Percentiles rank a stretch among this genome's conserved stretches.
Conservation (phyloP, 2,888 invertebrate genomes). For the Drosophila kambysellisi region DNA sequence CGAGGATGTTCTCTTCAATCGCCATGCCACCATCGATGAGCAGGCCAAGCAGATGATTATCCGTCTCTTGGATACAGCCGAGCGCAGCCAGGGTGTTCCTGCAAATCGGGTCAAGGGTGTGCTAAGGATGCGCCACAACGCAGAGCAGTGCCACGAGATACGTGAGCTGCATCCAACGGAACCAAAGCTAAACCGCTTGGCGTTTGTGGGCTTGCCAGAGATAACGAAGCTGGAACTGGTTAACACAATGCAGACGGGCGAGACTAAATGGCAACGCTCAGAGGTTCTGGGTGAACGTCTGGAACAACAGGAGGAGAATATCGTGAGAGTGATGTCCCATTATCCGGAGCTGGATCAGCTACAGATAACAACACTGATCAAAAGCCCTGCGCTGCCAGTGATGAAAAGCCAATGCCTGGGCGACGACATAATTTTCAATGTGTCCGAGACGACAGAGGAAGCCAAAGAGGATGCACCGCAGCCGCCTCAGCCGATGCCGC, state of each 20-base stretch:
- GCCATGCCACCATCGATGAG: conserved; percentile 69
- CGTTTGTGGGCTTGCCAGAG: conserved; percentile 55
- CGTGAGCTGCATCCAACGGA: conserved; percentile 34
- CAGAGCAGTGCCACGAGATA: conserved; percentile 28
- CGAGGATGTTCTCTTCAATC: conserved; percentile 77
- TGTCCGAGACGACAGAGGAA: conserved; percentile 4
- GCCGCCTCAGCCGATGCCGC: background rate
- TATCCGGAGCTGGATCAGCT: conserved; percentile 68
- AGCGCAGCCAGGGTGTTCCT: conserved; percentile 48
- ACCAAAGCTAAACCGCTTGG: conserved; percentile 31
- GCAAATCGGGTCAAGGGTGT: background rate
- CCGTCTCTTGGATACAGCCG: conserved; percentile 70
- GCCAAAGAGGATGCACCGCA: background rate
- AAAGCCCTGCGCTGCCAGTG: background rate
- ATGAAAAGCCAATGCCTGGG: conserved; percentile 4
- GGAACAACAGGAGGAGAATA: conserved; percentile 38
- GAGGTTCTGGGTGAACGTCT: conserved; percentile 49
- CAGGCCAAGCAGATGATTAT: conserved; percentile 71
- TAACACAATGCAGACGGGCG: background rate
- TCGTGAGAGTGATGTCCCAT: conserved; percentile 61
- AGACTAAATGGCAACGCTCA: conserved; percentile 63
- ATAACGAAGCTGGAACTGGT: conserved; percentile 42
- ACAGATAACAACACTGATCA: conserved; percentile 50
- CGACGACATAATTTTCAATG: conserved; percentile 11
- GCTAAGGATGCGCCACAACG: conserved; percentile 37